A percentile compares a stretch with the other conserved stretches of the same genome.
phyloP scores from a whole-genome alignment of 2,113 vertebrate genomes.

The Notarius lentiginosus region DNA sequence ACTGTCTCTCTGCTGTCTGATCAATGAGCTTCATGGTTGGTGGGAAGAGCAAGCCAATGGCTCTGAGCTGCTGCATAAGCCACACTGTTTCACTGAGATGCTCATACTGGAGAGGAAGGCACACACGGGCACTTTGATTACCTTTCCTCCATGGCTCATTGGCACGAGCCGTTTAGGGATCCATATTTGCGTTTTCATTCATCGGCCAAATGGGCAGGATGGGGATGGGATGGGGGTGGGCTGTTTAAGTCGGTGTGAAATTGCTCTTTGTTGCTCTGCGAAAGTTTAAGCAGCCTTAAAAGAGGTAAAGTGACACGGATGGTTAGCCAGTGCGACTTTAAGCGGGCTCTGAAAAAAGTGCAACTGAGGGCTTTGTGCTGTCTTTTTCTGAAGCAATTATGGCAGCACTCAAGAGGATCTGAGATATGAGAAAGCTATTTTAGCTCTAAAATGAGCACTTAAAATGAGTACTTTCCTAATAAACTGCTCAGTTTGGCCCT shows the following conservation, averaged over 20 bases:
- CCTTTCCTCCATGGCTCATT: constrained; percentile 53
- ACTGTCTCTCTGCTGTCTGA: constrained; percentile 71
- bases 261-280: constrained; percentile 48
- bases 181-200: constrained; percentile 53
- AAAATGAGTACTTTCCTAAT: not conserved
- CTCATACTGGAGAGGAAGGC: constrained; percentile 53
- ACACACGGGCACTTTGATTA: constrained; percentile 58
- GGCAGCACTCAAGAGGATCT: constrained; percentile 35
- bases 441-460: constrained; percentile 34
- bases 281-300: constrained; percentile 48
- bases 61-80: constrained; percentile 60
- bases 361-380: constrained; percentile 6
- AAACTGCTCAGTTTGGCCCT: not conserved
- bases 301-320: constrained; percentile 46
- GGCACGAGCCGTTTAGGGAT: constrained; percentile 45
- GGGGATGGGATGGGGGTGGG: constrained; percentile 1
- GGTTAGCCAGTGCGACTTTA: constrained; percentile 34
- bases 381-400: constrained; percentile 33
- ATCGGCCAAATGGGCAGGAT: constrained; percentile 37
- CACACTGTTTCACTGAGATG: constrained; percentile 35
- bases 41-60: constrained; percentile 62
- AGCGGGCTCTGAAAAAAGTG: constrained; percentile 11
- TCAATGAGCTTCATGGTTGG: constrained; percentile 75
- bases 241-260: constrained; percentile 54
- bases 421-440: constrained; percentile 43